phyloP scores from a whole-genome alignment of 2,797 vertebrate species.

The Erithacus rubecula region DNA sequence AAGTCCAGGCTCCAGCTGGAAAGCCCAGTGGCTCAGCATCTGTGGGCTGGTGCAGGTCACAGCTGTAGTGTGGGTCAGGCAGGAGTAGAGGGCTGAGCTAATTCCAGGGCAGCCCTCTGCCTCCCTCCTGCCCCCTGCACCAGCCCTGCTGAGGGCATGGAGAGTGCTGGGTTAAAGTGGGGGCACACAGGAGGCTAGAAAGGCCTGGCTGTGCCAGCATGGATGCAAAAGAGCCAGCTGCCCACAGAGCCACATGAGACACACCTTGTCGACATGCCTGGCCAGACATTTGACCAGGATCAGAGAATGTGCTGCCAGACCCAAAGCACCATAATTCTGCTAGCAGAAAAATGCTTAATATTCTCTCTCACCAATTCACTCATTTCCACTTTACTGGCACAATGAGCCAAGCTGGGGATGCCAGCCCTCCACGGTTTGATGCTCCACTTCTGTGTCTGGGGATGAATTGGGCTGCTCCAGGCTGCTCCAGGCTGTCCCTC shows the following conservation, averaged over 20 bases:
- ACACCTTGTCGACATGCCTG: neutral
- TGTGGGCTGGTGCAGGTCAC: neutral
- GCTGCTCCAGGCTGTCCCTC: neutral
- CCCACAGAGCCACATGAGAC: neutral
- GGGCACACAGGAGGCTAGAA: fast-evolving
- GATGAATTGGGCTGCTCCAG: neutral
- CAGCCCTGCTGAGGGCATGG: neutral
- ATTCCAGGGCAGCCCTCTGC: neutral
- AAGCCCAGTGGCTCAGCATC: neutral
- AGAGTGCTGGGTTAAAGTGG: neutral
- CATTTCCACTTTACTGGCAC: neutral
- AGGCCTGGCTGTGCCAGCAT: neutral
- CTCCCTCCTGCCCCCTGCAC: fast-evolving
- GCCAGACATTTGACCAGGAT: neutral
- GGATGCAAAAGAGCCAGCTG: neutral
- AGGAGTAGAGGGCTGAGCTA: neutral
- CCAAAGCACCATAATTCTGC: neutral
- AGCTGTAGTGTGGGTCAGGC: fast-evolving
- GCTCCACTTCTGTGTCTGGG: neutral
- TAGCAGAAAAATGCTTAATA: neutral
- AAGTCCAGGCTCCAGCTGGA: neutral
- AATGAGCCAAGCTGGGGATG: neutral
- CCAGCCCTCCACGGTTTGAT: neutral
- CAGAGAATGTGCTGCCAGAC: neutral
- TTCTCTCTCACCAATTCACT: neutral